phyloP scores from a whole-genome alignment of 2,888 invertebrate species.

The Tanytarsus gracilentus region DNA sequence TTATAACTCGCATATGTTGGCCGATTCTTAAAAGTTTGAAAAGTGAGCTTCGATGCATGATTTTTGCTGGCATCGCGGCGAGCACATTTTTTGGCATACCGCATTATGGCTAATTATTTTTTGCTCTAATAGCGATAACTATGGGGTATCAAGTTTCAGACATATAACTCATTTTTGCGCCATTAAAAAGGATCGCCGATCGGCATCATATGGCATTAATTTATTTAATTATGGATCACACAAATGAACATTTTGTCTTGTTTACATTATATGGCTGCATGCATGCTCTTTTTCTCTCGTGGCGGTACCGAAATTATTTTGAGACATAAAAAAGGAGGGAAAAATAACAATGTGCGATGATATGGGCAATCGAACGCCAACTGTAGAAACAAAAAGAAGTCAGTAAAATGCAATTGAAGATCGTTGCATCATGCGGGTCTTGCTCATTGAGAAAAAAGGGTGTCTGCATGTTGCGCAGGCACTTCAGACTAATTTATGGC shows the following conservation, averaged over 20 bases:
- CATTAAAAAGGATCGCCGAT: not conserved
- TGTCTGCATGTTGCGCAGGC: conserved; percentile 3
- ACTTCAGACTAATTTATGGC: not conserved
- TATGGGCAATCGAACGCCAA: not conserved
- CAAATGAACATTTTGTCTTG: conserved; percentile 11
- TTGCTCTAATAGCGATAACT: conserved; percentile 18
- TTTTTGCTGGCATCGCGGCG: too few relatives aligned
- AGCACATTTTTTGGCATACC: too few relatives aligned
- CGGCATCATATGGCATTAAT: not conserved
- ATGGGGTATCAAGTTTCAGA: not conserved
- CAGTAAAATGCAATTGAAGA: not conserved
- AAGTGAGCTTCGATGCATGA: too few relatives aligned
- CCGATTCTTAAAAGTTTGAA: too few relatives aligned
- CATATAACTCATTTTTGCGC: conserved; percentile 14
- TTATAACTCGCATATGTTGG: too few relatives aligned
- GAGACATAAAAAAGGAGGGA: not conserved
- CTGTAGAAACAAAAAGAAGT: not conserved
- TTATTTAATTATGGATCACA: conserved; percentile 21
- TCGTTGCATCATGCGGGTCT: conserved; percentile 17
- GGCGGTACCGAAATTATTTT: too few relatives aligned
- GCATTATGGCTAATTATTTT: too few relatives aligned
- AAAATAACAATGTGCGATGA: not conserved
- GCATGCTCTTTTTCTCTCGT: not conserved
- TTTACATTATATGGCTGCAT: conserved; percentile 19
- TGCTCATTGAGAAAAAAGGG: not conserved